These are phyloP conservation scores for Panagrolaimus sp. DNA, from an alignment of 1,140 invertebrate species.

Conservation along the genomic window DNA sequence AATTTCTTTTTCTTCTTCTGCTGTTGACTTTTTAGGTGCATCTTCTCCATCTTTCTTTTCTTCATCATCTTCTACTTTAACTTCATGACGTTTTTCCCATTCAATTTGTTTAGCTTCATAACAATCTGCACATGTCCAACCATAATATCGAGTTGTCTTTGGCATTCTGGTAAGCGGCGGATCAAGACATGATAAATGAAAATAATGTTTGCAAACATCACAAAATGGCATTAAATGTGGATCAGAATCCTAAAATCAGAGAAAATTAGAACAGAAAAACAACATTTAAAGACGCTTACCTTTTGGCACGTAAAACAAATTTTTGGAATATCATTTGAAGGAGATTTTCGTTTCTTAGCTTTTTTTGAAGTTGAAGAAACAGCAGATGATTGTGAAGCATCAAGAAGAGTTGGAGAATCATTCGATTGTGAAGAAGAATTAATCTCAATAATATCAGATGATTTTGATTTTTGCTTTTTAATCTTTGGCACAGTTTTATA, in stretches of 20 bases:
- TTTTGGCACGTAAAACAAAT: neutral
- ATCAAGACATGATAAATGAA: conserved; percentile 84
- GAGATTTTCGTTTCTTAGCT: neutral
- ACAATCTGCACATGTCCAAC: conserved; percentile 3
- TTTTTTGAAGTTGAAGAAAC: neutral
- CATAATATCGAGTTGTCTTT: neutral
- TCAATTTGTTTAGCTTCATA: no score
- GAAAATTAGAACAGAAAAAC: no score
- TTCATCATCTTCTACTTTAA: no score
- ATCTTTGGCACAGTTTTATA: neutral
- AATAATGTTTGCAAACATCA: conserved; percentile 83
- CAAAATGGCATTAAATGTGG: conserved; percentile 84
- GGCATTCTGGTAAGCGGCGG: conserved; percentile 84
- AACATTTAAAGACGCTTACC: neutral
- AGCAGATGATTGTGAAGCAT: neutral
- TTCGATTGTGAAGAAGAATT: neutral
- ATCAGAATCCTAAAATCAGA: conserved; percentile 62
- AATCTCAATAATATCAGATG: neutral
- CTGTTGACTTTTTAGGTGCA: no score
- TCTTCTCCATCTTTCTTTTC: no score
- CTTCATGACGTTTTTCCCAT: no score
- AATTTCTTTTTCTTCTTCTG: no score
- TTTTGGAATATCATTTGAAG: neutral
- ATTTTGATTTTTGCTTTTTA: neutral
- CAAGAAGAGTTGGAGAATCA: neutral